Evolutionary conservation across 2,888 invertebrate species (phyloP).

Genomic region (Caenorhabditis plicata): DNA sequence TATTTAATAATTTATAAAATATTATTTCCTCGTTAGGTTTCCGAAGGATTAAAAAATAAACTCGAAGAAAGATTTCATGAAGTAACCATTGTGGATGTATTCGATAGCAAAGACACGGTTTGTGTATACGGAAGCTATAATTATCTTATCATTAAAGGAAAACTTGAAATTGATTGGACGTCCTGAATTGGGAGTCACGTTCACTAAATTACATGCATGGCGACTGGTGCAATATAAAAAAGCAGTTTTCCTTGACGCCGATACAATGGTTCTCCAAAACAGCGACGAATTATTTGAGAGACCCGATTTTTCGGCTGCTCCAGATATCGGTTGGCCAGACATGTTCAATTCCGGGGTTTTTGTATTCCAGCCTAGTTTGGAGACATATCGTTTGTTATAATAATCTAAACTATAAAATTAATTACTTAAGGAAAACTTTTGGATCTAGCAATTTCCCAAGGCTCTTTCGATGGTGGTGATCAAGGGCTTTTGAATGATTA

Average conservation of each 20-base stretch:
- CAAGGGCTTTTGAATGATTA: conserved; percentile 85
- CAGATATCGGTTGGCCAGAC: conserved; percentile 65
- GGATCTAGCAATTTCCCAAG: conserved; percentile 79
- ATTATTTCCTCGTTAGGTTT: conserved; percentile 25
- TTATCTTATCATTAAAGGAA: conserved; percentile 66
- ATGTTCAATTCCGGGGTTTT: conserved; percentile 90
- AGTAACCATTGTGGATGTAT: conserved; percentile 86
- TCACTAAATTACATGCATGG: conserved; percentile 99
- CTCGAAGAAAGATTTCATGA: conserved; percentile 80
- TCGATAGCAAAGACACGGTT: conserved; percentile 85
- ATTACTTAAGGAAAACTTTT: conserved; percentile 76
- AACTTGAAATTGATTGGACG: conserved; percentile 86
- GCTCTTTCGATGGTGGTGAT: conserved; percentile 88
- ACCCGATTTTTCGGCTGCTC: conserved; percentile 70
- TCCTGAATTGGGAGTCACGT: conserved; percentile 94
- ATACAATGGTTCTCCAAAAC: conserved; percentile 92
- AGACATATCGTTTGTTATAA: conserved; percentile 74
- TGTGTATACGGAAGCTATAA: background rate
- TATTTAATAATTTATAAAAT: background rate
- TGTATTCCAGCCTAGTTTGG: conserved; percentile 83
- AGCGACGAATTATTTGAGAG: conserved; percentile 94
- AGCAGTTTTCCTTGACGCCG: conserved; percentile 97
- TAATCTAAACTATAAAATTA: background rate
- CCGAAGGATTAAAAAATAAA: conserved; percentile 73
- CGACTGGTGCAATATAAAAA: conserved; percentile 90